A percentile compares a stretch with the other conserved stretches of the same genome.
phyloP scores from a whole-genome alignment of 2,888 invertebrate genomes.

The Lamproptera curius region DNA sequence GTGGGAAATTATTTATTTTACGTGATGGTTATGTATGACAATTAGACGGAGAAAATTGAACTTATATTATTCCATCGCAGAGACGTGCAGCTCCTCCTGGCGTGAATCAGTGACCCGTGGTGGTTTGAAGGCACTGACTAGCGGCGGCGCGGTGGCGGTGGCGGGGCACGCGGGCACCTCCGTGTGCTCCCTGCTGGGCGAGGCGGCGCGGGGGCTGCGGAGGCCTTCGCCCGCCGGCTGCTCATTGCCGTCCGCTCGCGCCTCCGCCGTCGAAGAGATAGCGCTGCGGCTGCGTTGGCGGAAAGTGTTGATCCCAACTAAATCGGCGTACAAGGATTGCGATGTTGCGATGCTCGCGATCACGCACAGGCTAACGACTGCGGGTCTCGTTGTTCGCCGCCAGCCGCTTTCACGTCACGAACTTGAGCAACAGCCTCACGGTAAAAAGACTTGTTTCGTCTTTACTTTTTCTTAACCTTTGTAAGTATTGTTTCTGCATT shows the following conservation, averaged over 20 bases:
- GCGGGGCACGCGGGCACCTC: conserved; percentile 39
- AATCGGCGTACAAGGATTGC: conserved; percentile 28
- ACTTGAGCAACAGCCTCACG: conserved; percentile 7
- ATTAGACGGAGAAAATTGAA: neutral
- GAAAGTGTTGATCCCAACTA: conserved; percentile 38
- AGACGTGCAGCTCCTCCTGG: conserved; percentile 47
- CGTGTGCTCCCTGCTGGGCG: conserved; percentile 37
- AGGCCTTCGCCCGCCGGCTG: conserved; percentile 28
- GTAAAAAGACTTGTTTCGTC: neutral
- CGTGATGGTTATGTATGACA: too few species aligned
- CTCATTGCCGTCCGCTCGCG: conserved; percentile 30
- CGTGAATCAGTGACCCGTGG: conserved; percentile 36
- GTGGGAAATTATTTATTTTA: too few species aligned
- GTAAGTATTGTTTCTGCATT: too few species aligned
- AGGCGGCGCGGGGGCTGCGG: conserved; percentile 35
- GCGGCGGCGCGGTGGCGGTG: conserved; percentile 38
- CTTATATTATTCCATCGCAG: conserved; percentile 36
- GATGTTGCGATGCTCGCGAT: conserved; percentile 24
- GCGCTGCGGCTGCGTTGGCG: conserved; percentile 40
- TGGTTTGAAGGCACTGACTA: conserved; percentile 39
- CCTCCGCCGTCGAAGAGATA: conserved; percentile 33
- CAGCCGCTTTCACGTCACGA: conserved; percentile 12
- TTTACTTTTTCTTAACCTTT: too few species aligned
- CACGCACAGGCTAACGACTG: conserved; percentile 33
- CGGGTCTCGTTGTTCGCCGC: conserved; percentile 32